Evolutionary conservation across 2,113 vertebrate genomes (phyloP).

Genomic region (Rafetus swinhoei): DNA sequence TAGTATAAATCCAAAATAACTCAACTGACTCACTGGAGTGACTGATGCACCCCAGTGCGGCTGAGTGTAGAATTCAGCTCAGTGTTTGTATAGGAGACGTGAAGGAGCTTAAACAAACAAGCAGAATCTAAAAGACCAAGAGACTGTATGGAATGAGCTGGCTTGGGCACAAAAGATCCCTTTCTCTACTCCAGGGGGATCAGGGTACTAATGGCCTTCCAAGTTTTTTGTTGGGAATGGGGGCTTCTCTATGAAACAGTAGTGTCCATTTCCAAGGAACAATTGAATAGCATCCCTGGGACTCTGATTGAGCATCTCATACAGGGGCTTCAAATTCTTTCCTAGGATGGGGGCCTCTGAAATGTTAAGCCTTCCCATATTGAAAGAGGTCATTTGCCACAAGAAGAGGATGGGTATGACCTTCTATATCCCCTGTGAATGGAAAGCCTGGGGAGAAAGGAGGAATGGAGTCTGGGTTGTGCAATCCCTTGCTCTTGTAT

Average conservation of each 20-base stretch:
- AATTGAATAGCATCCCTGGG: background rate
- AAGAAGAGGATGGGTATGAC: background rate
- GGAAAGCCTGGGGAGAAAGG: background rate
- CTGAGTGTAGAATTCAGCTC: background rate
- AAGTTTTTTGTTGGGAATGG: rapidly evolving
- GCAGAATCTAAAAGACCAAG: background rate
- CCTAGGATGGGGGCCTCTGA: background rate
- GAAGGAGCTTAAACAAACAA: background rate
- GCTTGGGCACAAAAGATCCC: background rate
- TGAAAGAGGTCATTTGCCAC: background rate
- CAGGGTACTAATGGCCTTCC: background rate
- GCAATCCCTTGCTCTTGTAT: background rate
- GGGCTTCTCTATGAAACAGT: background rate
- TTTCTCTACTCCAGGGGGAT: background rate
- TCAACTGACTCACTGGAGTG: background rate
- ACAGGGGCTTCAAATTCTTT: background rate
- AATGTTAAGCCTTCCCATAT: background rate
- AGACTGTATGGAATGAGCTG: background rate
- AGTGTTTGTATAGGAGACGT: background rate
- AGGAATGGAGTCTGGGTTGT: background rate
- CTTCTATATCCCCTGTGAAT: background rate
- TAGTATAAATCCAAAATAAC: background rate
- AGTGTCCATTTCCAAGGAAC: background rate
- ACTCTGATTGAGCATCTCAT: background rate
- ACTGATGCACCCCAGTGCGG: background rate